A percentile compares a stretch with the other conserved stretches of the same genome.
Conservation (phyloP, 2,797 vertebrate species). For the Spinibarbus caldwelli region DNA sequence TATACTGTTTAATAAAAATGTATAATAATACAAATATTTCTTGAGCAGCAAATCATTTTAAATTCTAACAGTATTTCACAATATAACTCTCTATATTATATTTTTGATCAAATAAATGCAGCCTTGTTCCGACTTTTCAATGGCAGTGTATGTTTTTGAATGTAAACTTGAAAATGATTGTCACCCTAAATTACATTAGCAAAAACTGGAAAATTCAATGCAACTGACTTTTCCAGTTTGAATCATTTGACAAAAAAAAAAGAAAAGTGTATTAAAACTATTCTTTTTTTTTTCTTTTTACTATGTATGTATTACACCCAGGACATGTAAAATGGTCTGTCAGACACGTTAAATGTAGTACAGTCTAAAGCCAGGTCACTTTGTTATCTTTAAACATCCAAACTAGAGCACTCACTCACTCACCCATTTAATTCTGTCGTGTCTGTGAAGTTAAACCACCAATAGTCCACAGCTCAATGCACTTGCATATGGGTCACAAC, state of each 20-base stretch:
- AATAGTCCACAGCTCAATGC: slow-evolving; percentile 24
- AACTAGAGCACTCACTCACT: neutral
- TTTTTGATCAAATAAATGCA: slow-evolving; percentile 3
- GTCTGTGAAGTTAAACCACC: neutral
- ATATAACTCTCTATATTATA: too few relatives aligned
- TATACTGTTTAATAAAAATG: neutral
- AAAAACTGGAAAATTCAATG: too few relatives aligned
- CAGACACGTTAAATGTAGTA: neutral
- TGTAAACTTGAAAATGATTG: neutral
- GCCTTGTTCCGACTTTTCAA: neutral
- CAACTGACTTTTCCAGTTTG: neutral
- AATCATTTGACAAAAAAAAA: neutral
- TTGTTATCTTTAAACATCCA: neutral
- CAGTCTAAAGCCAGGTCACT: neutral
- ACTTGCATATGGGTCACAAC: slow-evolving; percentile 29
- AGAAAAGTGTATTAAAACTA: neutral
- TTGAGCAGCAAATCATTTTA: neutral
- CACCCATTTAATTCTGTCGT: neutral
- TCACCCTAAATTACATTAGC: neutral
- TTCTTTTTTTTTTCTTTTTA: neutral
- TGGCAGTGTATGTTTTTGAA: neutral
- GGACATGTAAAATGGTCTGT: neutral
- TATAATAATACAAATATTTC: neutral
- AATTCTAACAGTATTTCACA: neutral
- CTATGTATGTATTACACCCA: neutral